Evolutionary conservation across 2,888 invertebrate species (phyloP), one percentile per base, ranked within the genome.

Genomic region (Sesia apiformis): DNA sequence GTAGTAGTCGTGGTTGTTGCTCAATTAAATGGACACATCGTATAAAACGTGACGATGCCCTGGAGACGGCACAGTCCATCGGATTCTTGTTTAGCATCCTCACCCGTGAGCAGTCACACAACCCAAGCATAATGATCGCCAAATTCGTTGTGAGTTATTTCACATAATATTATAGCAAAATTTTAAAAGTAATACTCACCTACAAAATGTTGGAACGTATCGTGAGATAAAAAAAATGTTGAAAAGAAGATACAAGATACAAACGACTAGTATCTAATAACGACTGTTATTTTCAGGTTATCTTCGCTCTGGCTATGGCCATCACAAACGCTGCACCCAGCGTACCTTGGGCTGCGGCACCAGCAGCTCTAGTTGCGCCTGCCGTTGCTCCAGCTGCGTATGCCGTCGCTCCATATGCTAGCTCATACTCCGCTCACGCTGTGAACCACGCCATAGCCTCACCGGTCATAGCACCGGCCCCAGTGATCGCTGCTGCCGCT

Each of bases 361-460:
- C 80, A 51, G 85, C 72, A 58, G 94, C 93, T 52, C 91, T 94
- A 57, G 83, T 78, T 54, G 84, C 74, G 57, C 92, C 92, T 40
- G 79, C 66, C 54, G 92, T 93, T 55, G 94, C 94, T 49, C 83
- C 80, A n/a, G 85, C 74, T 55, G 92, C 93, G 3, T 90, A 92
- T 53, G 91, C 91, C 56, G 88, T 94, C 3, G 93, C 94, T 0
- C 94, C 95, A 3, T 94, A 94, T 65, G 94, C 95, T 54, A 92
- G 91, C 64, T 94, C 94, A 7, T 95, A 94, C 81, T 94, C 94
- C 57, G 94, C 94, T 0, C 94, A 94, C 66, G 88, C 93, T 38
- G 90, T 95, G 55, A 94, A 94, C 81, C 95, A 95, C 66, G 94
- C 94, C 0, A 90, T 94, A 3, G 94, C 94, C 39, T 90, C 93